Evolutionary conservation across 2,113 vertebrate genomes (phyloP).

Genomic region (Excalfactoria chinensis): DNA sequence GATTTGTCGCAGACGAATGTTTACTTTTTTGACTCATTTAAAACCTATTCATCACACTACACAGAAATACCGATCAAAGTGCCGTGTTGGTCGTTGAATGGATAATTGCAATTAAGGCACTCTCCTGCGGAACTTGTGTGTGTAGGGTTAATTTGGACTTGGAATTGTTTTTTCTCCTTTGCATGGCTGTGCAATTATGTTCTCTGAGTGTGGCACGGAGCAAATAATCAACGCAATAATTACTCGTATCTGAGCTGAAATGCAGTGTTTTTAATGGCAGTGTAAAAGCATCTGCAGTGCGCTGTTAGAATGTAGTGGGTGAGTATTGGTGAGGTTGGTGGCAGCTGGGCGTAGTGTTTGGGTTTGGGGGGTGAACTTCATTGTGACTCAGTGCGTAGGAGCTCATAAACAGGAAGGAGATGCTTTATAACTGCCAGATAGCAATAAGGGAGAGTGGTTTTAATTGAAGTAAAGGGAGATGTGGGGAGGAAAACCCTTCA

Average conservation of each 20-base stretch:
- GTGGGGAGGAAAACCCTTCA: no score
- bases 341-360: no score
- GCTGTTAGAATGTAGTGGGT: no score
- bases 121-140: not conserved
- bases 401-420: no score
- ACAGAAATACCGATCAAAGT: not conserved
- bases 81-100: not conserved
- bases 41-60: not conserved
- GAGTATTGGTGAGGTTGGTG: no score
- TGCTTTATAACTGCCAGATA: no score
- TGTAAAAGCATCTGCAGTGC: not conserved
- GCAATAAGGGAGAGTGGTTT: no score
- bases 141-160: constrained; percentile 48
- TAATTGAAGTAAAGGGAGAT: no score
- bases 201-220: not conserved
- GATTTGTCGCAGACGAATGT: constrained; percentile 30
- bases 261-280: not conserved
- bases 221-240: not conserved
- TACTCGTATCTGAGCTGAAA: not conserved
- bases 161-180: not conserved
- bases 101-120: not conserved
- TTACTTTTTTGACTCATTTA: constrained; percentile 43
- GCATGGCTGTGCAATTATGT: not conserved
- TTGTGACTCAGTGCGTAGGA: no score
- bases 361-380: no score